These are phyloP conservation scores for Embidobia sp. DNA, from an alignment of 2,888 invertebrate species.

Conservation along the genomic window DNA sequence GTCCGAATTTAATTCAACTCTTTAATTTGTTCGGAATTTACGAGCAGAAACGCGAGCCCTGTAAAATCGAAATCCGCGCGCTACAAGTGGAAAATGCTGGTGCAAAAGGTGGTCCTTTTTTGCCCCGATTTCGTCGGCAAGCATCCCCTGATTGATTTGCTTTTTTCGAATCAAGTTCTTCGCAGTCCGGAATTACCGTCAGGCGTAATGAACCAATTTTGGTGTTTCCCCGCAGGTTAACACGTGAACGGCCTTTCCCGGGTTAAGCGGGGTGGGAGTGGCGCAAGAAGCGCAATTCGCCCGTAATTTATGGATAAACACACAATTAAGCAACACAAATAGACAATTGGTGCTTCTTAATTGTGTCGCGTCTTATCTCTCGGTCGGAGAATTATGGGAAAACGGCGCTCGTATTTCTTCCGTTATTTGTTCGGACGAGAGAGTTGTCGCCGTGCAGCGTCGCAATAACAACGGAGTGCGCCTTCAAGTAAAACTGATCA, in stretches of 20 bases:
- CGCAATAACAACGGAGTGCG: background rate
- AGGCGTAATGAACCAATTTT: conserved; percentile 36
- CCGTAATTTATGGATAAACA: conserved; percentile 47
- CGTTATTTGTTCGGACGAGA: conserved; percentile 24
- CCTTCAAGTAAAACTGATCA: background rate
- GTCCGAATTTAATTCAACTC: too few species aligned
- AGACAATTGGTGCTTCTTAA: conserved; percentile 40
- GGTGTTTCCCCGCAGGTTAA: conserved; percentile 22
- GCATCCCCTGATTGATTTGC: conserved; percentile 13
- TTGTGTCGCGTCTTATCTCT: conserved; percentile 44
- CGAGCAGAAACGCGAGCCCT: background rate
- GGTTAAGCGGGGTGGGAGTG: conserved; percentile 30
- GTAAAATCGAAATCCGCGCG: background rate
- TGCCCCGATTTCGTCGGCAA: background rate
- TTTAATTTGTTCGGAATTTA: too few species aligned
- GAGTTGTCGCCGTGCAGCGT: background rate
- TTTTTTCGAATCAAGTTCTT: conserved; percentile 25
- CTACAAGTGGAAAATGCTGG: background rate
- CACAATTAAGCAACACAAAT: conserved; percentile 47
- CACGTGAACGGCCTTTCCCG: too few species aligned
- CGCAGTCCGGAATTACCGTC: conserved; percentile 12
- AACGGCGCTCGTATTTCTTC: conserved; percentile 22
- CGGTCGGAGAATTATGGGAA: conserved; percentile 25
- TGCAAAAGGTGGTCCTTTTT: background rate
- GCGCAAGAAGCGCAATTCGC: conserved; percentile 39